These are phyloP conservation scores for Typhlichthys eigenmanni DNA, from an alignment of 2,797 vertebrate species.

Conservation along the genomic window DNA sequence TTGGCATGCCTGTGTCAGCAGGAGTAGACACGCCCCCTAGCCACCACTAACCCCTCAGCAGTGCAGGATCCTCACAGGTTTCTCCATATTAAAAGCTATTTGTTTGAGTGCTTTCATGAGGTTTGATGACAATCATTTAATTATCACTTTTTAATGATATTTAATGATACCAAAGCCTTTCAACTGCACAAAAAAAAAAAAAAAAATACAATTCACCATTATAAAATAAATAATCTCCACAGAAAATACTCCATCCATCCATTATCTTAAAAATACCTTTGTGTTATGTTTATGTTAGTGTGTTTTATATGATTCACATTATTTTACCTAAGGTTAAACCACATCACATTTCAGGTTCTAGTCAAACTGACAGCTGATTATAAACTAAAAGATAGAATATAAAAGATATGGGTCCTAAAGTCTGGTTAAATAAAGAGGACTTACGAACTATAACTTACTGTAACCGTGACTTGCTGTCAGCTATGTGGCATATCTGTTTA, in stretches of 20 bases:
- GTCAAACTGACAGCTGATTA: not conserved
- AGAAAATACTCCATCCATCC: not conserved
- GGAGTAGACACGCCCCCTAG: no score
- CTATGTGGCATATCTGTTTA: no score
- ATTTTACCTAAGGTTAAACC: conserved; percentile 25
- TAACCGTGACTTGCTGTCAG: not conserved
- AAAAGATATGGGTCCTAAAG: conserved; percentile 1
- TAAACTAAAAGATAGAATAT: conserved; percentile 12
- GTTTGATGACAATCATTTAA: no score
- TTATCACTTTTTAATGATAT: no score
- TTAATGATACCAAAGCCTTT: no score
- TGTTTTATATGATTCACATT: conserved; percentile 47
- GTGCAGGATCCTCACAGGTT: no score
- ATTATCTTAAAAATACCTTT: conserved; percentile 12
- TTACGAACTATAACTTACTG: not conserved
- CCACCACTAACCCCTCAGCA: no score
- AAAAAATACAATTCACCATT: not conserved
- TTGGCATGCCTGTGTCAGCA: no score
- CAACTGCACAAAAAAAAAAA: no score
- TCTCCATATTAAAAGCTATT: no score
- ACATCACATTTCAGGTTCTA: conserved; percentile 13
- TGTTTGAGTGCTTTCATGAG: no score
- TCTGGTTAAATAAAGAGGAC: conserved; percentile 29
- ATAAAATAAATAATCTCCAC: conserved; percentile 4
- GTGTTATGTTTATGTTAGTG: conserved; percentile 8